Conservation (phyloP, 2,113 vertebrate genomes). For the Podarcis raffonei region DNA sequence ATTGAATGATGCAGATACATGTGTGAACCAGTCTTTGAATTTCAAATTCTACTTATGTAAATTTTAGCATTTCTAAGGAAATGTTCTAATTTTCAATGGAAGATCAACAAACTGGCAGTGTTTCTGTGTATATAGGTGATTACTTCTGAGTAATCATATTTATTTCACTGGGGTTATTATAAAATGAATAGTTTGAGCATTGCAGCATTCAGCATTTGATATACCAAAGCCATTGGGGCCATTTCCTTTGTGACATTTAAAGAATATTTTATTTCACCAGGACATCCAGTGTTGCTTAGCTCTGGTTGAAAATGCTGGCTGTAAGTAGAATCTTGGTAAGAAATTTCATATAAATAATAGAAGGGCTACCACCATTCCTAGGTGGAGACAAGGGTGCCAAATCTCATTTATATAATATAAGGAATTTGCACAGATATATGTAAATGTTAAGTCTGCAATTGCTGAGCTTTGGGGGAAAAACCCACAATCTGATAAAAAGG, state of each 20-base stretch:
- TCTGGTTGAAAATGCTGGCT: background rate
- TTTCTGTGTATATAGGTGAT: background rate
- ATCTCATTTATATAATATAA: background rate
- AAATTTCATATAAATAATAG: background rate
- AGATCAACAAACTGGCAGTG: slow-evolving; percentile 36
- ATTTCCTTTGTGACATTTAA: slow-evolving; percentile 1
- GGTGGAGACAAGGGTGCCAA: background rate
- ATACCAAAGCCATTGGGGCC: background rate
- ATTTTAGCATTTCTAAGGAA: slow-evolving; percentile 36
- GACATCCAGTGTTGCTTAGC: slow-evolving; percentile 4
- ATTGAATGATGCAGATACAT: background rate
- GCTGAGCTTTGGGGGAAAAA: background rate
- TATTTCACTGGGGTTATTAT: slow-evolving; percentile 9
- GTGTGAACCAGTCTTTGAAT: background rate
- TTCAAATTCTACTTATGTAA: background rate
- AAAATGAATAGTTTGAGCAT: background rate
- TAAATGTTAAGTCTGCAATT: background rate
- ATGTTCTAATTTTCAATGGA: slow-evolving; percentile 24
- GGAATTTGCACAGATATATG: slow-evolving; percentile 3
- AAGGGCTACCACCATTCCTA: background rate
- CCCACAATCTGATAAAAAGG: background rate
- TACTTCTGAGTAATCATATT: slow-evolving; percentile 7
- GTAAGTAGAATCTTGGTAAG: slow-evolving; percentile 11
- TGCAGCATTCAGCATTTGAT: background rate
- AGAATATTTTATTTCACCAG: slow-evolving; percentile 16